phyloP scores from a whole-genome alignment of 2,888 invertebrate genomes.

The Subacronicta megacephala region DNA sequence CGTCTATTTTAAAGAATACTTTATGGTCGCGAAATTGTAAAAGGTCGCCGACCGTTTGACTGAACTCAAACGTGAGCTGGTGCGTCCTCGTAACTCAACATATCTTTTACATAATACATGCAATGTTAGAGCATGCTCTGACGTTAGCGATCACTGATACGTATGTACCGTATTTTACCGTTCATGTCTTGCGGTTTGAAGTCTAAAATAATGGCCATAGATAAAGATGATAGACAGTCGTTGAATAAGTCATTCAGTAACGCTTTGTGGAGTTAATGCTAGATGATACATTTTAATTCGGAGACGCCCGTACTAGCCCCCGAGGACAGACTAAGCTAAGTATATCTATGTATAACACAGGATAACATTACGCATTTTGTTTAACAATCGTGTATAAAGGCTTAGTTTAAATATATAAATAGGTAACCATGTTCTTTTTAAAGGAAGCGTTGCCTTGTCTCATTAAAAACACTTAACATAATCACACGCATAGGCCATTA shows the following conservation, averaged over 20 bases:
- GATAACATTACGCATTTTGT: too few relatives aligned
- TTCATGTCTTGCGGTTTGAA: slow-evolving; percentile 25
- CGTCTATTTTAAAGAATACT: slow-evolving; percentile 56
- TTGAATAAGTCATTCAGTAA: slow-evolving; percentile 17
- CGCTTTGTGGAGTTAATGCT: slow-evolving; percentile 1
- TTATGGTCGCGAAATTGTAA: slow-evolving; percentile 66
- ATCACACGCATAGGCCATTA: background rate
- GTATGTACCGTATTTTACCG: slow-evolving; percentile 38
- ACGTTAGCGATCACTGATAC: slow-evolving; percentile 40
- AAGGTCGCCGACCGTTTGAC: slow-evolving; percentile 73
- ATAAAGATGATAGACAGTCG: slow-evolving; percentile 36
- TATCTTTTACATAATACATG: slow-evolving; percentile 65
- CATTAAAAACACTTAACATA: too few relatives aligned
- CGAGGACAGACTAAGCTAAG: too few relatives aligned
- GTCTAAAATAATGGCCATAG: slow-evolving; percentile 33
- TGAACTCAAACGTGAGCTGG: slow-evolving; percentile 53
- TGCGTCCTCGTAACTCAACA: slow-evolving; percentile 65
- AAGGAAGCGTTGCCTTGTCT: too few relatives aligned
- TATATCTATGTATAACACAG: too few relatives aligned
- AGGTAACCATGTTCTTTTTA: too few relatives aligned
- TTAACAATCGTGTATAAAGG: too few relatives aligned
- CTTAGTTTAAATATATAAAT: too few relatives aligned
- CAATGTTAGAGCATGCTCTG: slow-evolving; percentile 37
- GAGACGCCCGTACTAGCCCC: too few relatives aligned
- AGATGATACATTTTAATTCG: slow-evolving; percentile 3